Base-by-base conservation (phyloP, 2,797 vertebrate genomes). In the Chelmon rostratus region DNA sequence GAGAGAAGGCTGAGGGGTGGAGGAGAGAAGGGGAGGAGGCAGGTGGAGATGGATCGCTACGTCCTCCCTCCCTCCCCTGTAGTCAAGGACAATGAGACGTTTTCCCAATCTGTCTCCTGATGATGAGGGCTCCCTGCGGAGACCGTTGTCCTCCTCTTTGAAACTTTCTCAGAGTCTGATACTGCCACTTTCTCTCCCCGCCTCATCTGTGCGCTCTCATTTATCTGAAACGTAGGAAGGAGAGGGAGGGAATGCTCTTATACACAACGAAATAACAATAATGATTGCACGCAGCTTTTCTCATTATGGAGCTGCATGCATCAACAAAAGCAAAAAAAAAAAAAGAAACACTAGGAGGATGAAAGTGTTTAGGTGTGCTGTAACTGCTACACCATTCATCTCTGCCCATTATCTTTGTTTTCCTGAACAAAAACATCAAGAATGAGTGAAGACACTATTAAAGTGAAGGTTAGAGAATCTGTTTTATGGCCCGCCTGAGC, bases 81-180 rank as follows among this genome's bases (percentile, higher is more conserved):
- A 91, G 88, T 91, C 90, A 95, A 94, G 91, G 92, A 91, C 93
- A 89, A 86, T 78, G 85, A 91, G 86, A 85, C 66, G 2, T 84
- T 90, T 89, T 88, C 82, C 83, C 86, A 87, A 86, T 94, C 84
- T 80, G 80, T 90, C 88, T 90, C 73, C 72, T 77, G 84, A 75
- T 85, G 87, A 86, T 78, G 85, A 85, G 59, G 61, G 71, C 78
- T 91, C 87, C 87, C 91, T 76, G 75, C 63, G 81, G 90, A 92
- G 83, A 68, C 58, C n/a, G 65, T 68, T 56, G 62, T 76, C 81
- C 76, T 89, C 86, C 80, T 79, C 82, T 78, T 79, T 13, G 11
- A 86, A 88, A 84, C 89, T 89, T 88, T 84, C 78, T 76, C 76
- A 65, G 80, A 79, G 65, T 83, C 76, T 61, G 37, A 75, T 70